A percentile compares a stretch with the other conserved stretches of the same genome.
These are phyloP conservation scores for Choloepus didactylus DNA, from an alignment of 2,797 vertebrate species.

Conservation along the genomic window DNA sequence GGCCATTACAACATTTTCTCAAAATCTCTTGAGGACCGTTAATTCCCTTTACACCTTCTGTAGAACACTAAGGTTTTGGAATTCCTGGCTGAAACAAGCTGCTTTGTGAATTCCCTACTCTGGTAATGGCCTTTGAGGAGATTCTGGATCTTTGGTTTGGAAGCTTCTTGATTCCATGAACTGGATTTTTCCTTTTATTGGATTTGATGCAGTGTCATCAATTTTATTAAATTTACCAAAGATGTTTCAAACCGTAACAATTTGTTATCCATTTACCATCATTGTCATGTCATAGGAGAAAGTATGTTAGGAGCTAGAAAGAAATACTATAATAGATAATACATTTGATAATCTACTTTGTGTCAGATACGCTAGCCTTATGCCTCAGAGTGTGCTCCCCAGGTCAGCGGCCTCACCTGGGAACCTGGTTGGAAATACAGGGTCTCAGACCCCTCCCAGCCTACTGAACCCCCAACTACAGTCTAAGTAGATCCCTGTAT, in stretches of 20 bases:
- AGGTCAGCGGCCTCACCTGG: not conserved
- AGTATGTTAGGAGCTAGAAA: not conserved
- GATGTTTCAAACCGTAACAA: not conserved
- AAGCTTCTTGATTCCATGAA: not conserved
- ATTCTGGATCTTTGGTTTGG: not conserved
- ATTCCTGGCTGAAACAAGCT: not conserved
- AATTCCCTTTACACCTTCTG: not conserved
- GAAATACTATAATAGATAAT: not conserved
- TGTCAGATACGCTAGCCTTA: not conserved
- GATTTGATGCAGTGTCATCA: not conserved
- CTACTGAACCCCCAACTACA: not conserved
- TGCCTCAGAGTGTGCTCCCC: not conserved
- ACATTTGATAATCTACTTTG: not conserved
- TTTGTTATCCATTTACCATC: not conserved
- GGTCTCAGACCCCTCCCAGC: not conserved
- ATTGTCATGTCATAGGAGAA: not conserved
- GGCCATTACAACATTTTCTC: not conserved
- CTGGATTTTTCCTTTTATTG: not conserved
- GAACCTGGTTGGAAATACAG: not conserved
- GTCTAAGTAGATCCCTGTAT: no score
- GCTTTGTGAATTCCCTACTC: not conserved
- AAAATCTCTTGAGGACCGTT: not conserved
- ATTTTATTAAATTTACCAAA: not conserved
- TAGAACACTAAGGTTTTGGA: not conserved
- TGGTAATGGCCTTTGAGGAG: not conserved